Evolutionary conservation across 2,113 vertebrate species (phyloP), one percentile per base, ranked within the genome.

Genomic region (Antechinus stuartii): DNA sequence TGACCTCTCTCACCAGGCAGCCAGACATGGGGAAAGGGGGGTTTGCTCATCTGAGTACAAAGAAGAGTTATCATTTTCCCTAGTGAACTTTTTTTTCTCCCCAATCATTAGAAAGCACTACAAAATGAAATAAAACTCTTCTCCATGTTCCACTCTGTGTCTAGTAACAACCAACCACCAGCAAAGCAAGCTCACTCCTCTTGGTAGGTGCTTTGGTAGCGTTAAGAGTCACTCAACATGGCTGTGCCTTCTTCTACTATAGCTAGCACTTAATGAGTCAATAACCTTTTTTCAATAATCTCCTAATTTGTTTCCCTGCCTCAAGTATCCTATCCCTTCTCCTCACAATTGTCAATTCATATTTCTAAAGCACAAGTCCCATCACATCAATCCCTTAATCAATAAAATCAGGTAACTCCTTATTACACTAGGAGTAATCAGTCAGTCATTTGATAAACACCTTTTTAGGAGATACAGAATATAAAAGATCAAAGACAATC

Each of bases 1-100:
- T 98, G 98, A 98, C 98, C 98, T 98, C 97, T 98, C 97, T 8
- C 97, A 97, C 97, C 97, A 96, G 98, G 97, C 96, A 97, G 98
- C 91, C 98, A 95, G 94, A 95, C 52, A 1, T 55, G 92, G 94
- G 94, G 91, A 52, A 90, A 93, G 30, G 95, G 92, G 91, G 30
- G 90, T n/a, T 57, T 94, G 93, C 91, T 96, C 97, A 93, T 57
- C 50, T 35, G 96, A 90, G 95, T 57, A 93, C 0, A 8, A 92
- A 16, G 0, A 1, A 22, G 61, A 23, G 90, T 94, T 92, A 94
- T 93, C 94, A 97, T 54, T 91, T 68, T 90, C 90, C 93, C 94
- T 8, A 0, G 52, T 93, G 91, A 96, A 96, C 8, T 30, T 97
- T 96, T 68, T 90, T 57, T 14, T 0, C 91, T 96, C 90, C 68